Evolutionary conservation across 2,113 vertebrate species (phyloP), one percentile per base, ranked within the genome.

Genomic region (Oryzias woworae): DNA sequence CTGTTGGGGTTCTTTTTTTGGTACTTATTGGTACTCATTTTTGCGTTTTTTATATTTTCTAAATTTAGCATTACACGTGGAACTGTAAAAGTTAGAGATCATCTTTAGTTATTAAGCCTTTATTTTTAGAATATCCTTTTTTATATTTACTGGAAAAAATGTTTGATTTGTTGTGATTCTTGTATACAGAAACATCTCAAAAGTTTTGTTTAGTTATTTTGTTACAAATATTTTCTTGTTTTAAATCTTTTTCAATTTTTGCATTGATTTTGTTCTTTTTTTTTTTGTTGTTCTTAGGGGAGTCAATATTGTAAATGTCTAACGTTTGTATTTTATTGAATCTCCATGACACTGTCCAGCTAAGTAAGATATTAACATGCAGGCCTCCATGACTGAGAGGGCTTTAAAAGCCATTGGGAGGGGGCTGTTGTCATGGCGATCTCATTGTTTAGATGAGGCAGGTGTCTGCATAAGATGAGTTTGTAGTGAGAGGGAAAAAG

Each of bases 401-500:
- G 43, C 67, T 77, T 63, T 60, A 57, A 69, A 73, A 80, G 79
- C 48, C 66, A 64, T 55, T 75, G 70, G 57, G 80, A 80, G 78
- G 78, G 66, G 18, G 53, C 46, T 78, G 85, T 91, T 87, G 75
- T 71, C 85, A 58, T 46, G 86, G 75, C 48, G 80, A 86, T 78
- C 3, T n/a, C 62, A 82, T 86, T 88, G 87, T 86, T 85, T 83
- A 58, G 77, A 58, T 42, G 79, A 75, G 67, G 48, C 85, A 87
- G 81, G 83, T 78, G 82, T 76, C 75, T 81, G 81, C 69, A 62
- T 18, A 59, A 78, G 66, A 64, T 8, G 42, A 73, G 68, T 78
- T 78, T 77, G 68, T 44, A 58, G 63, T 61, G 62, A 60, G 67
- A 64, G 44, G 45, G 61, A 18, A 70, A 56, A 53, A 42, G 55